Conservation (phyloP, 2,888 invertebrate genomes). For the Rotaria socialis region DNA sequence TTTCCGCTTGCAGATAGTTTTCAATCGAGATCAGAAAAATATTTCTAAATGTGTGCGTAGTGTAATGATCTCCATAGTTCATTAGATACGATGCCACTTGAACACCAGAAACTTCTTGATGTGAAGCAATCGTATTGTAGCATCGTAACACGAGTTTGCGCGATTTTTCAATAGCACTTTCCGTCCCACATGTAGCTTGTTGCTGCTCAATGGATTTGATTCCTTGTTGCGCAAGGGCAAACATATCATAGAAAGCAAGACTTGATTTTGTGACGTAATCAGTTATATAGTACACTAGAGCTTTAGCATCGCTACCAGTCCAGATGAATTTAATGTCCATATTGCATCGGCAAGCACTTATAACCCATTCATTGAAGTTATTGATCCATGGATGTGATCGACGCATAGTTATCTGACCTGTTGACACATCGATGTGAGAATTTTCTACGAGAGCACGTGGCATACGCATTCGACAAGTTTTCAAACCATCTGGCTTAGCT, state of each 20-base stretch:
- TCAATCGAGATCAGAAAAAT: neutral
- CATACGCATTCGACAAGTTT: neutral
- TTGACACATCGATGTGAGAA: neutral
- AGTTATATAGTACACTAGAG: no score
- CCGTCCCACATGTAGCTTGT: neutral
- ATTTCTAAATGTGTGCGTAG: neutral
- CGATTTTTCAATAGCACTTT: neutral
- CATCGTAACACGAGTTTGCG: neutral
- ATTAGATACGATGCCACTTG: neutral
- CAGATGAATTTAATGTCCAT: no score
- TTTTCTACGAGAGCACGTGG: neutral
- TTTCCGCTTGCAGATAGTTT: neutral
- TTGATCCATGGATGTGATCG: no score
- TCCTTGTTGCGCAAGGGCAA: neutral
- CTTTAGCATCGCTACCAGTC: no score
- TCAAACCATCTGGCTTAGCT: neutral
- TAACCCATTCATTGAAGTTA: no score
- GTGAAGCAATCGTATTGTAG: neutral
- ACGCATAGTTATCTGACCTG: neutral
- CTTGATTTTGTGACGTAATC: no score
- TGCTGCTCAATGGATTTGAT: neutral
- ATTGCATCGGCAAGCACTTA: no score
- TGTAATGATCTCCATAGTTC: neutral
- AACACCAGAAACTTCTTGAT: neutral
- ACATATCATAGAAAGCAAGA: neutral